Evolutionary conservation across 2,888 invertebrate species (phyloP), one percentile per base, ranked within the genome.

Genomic region (Folsomia candida): DNA sequence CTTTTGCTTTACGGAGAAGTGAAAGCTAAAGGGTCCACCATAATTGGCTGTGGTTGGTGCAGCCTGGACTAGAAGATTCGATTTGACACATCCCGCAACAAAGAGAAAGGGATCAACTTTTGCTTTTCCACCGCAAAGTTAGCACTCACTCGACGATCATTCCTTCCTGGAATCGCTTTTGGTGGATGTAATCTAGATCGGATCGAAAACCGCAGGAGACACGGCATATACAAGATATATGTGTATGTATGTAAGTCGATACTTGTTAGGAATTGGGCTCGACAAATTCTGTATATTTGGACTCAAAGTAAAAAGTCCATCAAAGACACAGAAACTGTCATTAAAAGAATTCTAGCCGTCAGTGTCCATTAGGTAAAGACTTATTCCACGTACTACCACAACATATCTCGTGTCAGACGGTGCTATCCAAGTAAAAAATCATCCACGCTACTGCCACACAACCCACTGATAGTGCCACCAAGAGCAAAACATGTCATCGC

Each of bases 251-350:
- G 6, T 37, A 54, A 54, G 54, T 54, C n/a, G 37, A 14, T 37
- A 37, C 37, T 37, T 37, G 37, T 37, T 37, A 14, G 37, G 22
- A 20, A 54, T 54, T 14, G 54, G 20, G 22, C 54, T 20, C 11
- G 54, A 54, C 54, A 22, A 28, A 64, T 64, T 64, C 26, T 37
- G 63, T 64, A 64, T 64, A n/a, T 64, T 64, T 51, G 24, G 51
- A 47, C 47, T 20, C 63, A 47, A 47, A 51, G 47, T 24, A 28
- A 6, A 18, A 54, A 54, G 54, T 54, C 54, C 54, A 54, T 37
- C 29, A 64, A 51, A 47, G 51, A 64, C 37, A 64, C 22, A 14
- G 63, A 51, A 64, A 37, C 63, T 37, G 63, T 64, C 63, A 51
- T 29, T n/a, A 22, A 64, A 64, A 51, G 47, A 64, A 64, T 37